These are phyloP conservation scores for Acanthisitta chloris DNA, from an alignment of 2,113 vertebrate genomes.

Conservation along the genomic window DNA sequence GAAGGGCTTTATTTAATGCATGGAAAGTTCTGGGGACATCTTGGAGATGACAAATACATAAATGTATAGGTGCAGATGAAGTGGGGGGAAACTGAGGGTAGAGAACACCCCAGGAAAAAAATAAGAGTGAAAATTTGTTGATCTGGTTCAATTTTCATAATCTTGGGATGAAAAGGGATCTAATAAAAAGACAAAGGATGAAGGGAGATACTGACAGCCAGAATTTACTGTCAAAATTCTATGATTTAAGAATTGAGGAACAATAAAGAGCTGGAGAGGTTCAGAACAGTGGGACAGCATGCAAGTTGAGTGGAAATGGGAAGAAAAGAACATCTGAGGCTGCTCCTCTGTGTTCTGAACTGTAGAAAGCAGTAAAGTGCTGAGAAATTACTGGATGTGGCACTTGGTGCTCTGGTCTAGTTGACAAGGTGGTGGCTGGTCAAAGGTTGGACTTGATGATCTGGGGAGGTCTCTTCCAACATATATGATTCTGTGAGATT, in stretches of 20 bases:
- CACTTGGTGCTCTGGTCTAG: background rate
- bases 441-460: background rate
- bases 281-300: background rate
- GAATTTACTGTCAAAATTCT: background rate
- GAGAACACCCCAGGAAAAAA: background rate
- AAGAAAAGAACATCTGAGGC: background rate
- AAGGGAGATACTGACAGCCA: background rate
- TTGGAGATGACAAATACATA: background rate
- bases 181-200: background rate
- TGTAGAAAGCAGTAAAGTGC: background rate
- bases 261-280: background rate
- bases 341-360: background rate
- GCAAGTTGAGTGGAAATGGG: background rate
- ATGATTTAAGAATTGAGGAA: background rate
- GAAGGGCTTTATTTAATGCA: rapidly evolving
- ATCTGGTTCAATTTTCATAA: background rate
- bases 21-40: background rate
- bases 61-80: background rate
- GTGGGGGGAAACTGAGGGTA: background rate
- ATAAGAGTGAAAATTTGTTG: background rate
- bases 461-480: background rate
- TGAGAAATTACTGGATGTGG: background rate
- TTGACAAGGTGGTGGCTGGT: background rate
- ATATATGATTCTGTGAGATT: no score
- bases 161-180: background rate